phyloP scores from a whole-genome alignment of 1,140 invertebrate species.

The Pseudomyrmex flavicornis region DNA sequence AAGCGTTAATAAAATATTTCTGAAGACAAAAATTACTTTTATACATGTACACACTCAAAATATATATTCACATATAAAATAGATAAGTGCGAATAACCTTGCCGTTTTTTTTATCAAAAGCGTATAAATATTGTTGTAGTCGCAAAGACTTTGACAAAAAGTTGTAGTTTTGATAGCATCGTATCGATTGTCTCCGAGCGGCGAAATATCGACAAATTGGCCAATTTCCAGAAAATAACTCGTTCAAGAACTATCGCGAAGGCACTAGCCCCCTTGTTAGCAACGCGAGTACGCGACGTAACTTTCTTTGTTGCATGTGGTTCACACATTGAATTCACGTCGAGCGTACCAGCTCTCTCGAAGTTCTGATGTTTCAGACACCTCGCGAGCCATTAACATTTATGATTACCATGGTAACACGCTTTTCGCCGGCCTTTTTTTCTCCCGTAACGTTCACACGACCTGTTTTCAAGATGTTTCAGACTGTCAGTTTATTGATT shows the following conservation, averaged over 20 bases:
- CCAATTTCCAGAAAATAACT: constrained; percentile 43
- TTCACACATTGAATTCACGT: constrained; percentile 56
- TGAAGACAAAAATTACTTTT: neutral
- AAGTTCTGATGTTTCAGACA: constrained; percentile 35
- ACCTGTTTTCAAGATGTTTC: constrained; percentile 12
- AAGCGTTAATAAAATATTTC: neutral
- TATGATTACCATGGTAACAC: constrained; percentile 44
- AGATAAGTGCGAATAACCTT: neutral
- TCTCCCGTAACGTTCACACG: constrained; percentile 18
- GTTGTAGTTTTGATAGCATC: neutral
- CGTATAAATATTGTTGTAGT: neutral
- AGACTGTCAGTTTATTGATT: neutral
- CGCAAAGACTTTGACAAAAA: neutral
- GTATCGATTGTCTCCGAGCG: neutral
- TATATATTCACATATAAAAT: neutral
- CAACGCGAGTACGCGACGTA: constrained; percentile 12
- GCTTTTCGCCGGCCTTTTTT: constrained; percentile 28
- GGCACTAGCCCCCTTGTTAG: constrained; percentile 31
- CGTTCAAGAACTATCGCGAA: constrained; percentile 18
- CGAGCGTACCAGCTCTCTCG: constrained; percentile 32
- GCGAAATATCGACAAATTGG: constrained; percentile 37
- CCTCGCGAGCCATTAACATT: constrained; percentile 43
- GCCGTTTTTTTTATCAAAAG: neutral
- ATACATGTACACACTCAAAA: neutral
- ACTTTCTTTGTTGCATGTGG: constrained; percentile 49